phyloP scores from a whole-genome alignment of 2,797 vertebrate species.

The Remorina albescens region DNA sequence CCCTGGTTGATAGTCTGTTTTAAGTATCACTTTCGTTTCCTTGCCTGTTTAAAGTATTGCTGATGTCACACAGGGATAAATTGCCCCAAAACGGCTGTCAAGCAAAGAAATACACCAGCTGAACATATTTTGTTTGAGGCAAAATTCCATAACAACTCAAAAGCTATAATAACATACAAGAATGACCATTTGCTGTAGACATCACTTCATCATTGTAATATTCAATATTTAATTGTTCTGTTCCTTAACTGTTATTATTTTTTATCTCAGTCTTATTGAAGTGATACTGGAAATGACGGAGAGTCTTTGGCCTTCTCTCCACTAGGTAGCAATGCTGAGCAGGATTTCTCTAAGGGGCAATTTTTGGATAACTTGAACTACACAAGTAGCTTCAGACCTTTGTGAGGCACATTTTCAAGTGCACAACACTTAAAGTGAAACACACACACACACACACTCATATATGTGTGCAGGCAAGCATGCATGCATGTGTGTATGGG shows the following conservation, averaged over 20 bases:
- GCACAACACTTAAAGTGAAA: conserved; percentile 31
- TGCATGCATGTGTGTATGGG: conserved; percentile 34
- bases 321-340: conserved; percentile 88
- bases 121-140: conserved; percentile 11
- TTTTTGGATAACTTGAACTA: conserved; percentile 49
- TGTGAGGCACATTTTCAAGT: conserved; percentile 28
- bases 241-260: conserved; percentile 17
- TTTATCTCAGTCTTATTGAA: conserved; percentile 23
- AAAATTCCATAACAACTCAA: background rate
- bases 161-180: conserved; percentile 5
- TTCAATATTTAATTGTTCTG: conserved; percentile 5
- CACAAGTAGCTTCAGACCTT: conserved; percentile 26
- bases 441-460: conserved; percentile 20
- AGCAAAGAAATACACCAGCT: conserved; percentile 21
- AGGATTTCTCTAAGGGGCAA: conserved; percentile 52
- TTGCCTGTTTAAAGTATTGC: conserved; percentile 12
- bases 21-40: conserved; percentile 1
- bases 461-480: conserved; percentile 43
- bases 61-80: conserved; percentile 22
- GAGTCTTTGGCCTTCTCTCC: conserved; percentile 60
- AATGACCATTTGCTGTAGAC: background rate
- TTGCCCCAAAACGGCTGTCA: conserved; percentile 2
- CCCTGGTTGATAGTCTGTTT: conserved; percentile 8
- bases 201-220: background rate
- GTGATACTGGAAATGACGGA: conserved; percentile 23